A percentile compares a stretch with the other conserved stretches of the same genome.
These are phyloP conservation scores for Perca fluviatilis DNA, from an alignment of 2,113 vertebrate genomes.

Conservation along the genomic window DNA sequence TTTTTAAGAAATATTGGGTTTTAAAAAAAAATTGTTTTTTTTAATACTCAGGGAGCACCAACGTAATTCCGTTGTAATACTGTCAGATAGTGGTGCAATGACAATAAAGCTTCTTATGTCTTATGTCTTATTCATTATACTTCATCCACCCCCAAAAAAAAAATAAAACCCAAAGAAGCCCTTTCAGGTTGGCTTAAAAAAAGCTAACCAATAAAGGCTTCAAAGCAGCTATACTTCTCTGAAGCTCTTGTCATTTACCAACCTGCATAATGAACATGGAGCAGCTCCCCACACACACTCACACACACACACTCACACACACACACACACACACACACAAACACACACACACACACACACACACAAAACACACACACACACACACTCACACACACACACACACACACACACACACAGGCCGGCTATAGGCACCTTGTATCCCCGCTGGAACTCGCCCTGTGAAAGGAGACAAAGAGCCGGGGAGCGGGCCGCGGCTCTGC, in stretches of 20 bases:
- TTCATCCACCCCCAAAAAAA: background rate
- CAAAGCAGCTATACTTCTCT: conserved; percentile 40
- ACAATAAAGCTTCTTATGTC: no score
- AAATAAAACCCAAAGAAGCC: background rate
- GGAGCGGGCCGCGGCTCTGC: conserved; percentile 56
- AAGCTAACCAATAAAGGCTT: conserved; percentile 38
- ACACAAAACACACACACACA: conserved; percentile 59
- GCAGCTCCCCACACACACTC: conserved; percentile 46
- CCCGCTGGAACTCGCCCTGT: conserved; percentile 60
- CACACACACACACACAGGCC: conserved; percentile 53
- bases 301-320: conserved; percentile 40
- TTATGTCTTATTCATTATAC: conserved; percentile 1
- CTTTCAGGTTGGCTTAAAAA: conserved; percentile 18
- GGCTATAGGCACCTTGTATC: conserved; percentile 74
- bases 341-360: no score
- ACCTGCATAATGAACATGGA: conserved; percentile 59
- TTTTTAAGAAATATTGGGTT: no score
- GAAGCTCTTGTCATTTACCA: conserved; percentile 59
- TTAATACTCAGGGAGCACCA: no score
- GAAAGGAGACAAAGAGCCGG: conserved; percentile 69
- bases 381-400: conserved; percentile 24
- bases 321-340: conserved; percentile 33
- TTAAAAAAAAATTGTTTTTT: no score
- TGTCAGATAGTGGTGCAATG: no score
- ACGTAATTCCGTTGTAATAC: no score